Base-by-base conservation (phyloP, 1,140 invertebrate genomes). In the Aleiodes sp. region DNA sequence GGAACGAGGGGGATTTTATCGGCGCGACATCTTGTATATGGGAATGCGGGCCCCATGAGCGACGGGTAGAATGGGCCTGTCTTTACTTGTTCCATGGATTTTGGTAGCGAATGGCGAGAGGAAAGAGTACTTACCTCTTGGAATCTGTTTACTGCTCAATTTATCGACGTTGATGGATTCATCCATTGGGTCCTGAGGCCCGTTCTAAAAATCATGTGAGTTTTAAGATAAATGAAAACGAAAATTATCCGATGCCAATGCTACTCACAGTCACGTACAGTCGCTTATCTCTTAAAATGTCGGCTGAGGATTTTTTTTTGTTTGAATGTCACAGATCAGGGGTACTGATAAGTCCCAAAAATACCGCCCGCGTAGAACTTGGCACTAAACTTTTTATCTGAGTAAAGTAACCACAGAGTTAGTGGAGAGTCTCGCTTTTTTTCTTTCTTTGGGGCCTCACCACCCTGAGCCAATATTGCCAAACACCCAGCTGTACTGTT, bases 21-120 rank as follows among this genome's bases (percentile, higher is more conserved):
- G 82, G 84, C 77, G 82, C 82, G 84, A 86, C 83, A 86, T 86
- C 85, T 86, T 86, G 84, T 86, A 31, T 59, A 84, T 73, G 84
- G 79, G 82, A 85, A 85, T 85, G 82, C 82, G 84, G 82, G 82
- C 79, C 75, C 78, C 78, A 81, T 79, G 76, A 82, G 76, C 19
- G 41, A 78, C 59, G 63, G 52, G 65, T 46, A 62, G 65, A 70
- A 70, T 64, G 61, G 69, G 39, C 52, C 82, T 85, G 85, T 86
- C 78, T 80, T 78, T 78, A 75, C 77, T 81, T 75, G 74, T 76
- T 73, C 46, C 46, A 52, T 52, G 46, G 46, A 52, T 52, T 52
- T 52, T 52, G 46, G 46, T 52, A 52, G 46, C 46, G 19, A 16
- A 52, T 52, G 46, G 46, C 46, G 46, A 52, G 26, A 52, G 46